Evolutionary conservation across 1,140 invertebrate genomes (phyloP), one percentile per base, ranked within the genome.

Genomic region (Phocides pigmalion): DNA sequence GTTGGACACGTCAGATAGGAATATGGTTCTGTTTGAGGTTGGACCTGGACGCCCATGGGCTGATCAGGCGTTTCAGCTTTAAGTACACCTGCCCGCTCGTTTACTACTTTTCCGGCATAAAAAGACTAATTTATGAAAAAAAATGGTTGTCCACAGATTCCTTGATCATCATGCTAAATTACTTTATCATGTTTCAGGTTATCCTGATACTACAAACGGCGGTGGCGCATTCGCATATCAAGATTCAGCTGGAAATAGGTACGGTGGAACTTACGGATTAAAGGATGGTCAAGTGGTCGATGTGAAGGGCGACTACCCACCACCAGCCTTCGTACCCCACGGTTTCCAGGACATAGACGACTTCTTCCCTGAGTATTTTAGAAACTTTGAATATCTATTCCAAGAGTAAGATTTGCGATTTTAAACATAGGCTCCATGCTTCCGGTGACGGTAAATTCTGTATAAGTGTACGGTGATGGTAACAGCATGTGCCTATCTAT

Each of bases 191-290:
- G 6, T 76, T 80, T 5, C 67, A 79, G 74, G 65, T 25, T 64
- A 64, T 49, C 79, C 79, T 54, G 56, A 44, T 20, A 37, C 68
- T 4, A 61, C 73, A 19, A 54, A 51, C 22, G 81, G 86, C 19
- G 84, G 82, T 56, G 84, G 78, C 17, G 79, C 72, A 19, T 87
- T 77, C 66, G 71, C 83, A 4, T 91, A 87, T 61, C 74, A 80
- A 58, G 88, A 89, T 68, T 75, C 88, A 2, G 9, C 72, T 1
- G 88, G 88, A 53, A 79, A 84, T 81, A 89, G 84, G 85, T 91
- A 91, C 78, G 78, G 81, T 62, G 86, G 87, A 4, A 88, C 82
- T 16, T 91, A 82, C 66, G 74, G 70, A n/a, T 66, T 84, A 47
- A 70, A 63, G 28, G 74, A 76, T 72, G 76, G 66, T 35, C 46